Evolutionary conservation across 2,888 invertebrate genomes (phyloP), one percentile per base, ranked within the genome.

Genomic region (Hipparchia semele): DNA sequence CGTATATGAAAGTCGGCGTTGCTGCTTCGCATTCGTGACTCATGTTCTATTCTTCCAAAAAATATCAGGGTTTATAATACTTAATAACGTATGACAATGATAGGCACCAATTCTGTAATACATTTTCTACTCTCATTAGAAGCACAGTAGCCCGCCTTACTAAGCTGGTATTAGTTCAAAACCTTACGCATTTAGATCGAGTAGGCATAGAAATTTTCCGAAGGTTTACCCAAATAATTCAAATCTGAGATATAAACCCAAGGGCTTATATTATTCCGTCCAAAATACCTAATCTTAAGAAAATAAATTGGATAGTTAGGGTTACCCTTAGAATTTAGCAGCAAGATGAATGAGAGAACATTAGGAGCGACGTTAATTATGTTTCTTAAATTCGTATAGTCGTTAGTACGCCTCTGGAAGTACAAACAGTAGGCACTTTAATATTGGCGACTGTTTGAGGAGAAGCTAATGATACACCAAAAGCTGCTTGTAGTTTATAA

Each of bases 271-370:
- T 59, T 39, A 39, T 39, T 39, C 12, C 13, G 9, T 65, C 9
- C 65, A 53, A 33, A 65, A 10, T 53, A 10, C 49, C 49, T 49
- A 1, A 6, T 10, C n/a, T 64, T 33, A 53, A 53, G 51, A 33
- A 53, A 65, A 65, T 53, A 53, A 65, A 53, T 65, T 65, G 51
- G 51, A 64, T 64, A 23, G 23, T 64, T 49, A 60, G 39, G 59
- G 59, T 60, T 39, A 60, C 64, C 46, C 49, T 13, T 13, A 23
- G 23, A 51, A 65, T 51, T 65, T 23, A 53, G 33, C 33, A 33
- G 51, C 33, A 65, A 65, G 65, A 65, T 51, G 33, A 65, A 65
- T 65, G 65, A 65, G 65, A 53, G 53, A 33, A 23, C 53, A 33
- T 53, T 51, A 8, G 12, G 51, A 51, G 33, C 33, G 65, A 53